Evolutionary conservation across 2,113 vertebrate species (phyloP), one percentile per base, ranked within the genome.

Genomic region (Psammodynastes pulverulentus): DNA sequence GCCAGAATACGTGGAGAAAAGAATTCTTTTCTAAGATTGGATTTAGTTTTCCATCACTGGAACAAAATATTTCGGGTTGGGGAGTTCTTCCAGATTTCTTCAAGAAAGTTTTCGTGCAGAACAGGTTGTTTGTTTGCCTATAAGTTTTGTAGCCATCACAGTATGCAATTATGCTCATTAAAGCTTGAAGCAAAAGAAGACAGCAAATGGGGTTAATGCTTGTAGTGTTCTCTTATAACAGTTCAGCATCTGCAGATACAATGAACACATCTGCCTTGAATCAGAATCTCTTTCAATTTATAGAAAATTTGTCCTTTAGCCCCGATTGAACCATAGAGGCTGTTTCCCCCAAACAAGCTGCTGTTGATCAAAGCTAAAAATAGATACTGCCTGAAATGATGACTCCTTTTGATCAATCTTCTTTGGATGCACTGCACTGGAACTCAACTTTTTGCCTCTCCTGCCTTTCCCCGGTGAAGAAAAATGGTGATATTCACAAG

Each of bases 401-500:
- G 54, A 58, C 3, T 45, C 56, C 1, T 79, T 43, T 79, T 43
- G 3, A 79, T 21, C 34, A 21, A 43, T 79, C 17, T 79, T 34
- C 7, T 79, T 79, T 43, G 6, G 19, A 79, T 79, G 34, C 72
- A 79, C 34, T 43, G 7, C 72, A 43, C 17, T 79, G 6, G 34
- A 43, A 79, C 34, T 79, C 72, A 43, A 23, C 3, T 79, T 79
- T 79, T 79, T 43, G 34, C 8, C 34, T 79, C 34, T 43, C 72
- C 72, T 79, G 34, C 67, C 34, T 79, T 79, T 79, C 67, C 67
- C n/a, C 21, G 17, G 17, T 39, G 34, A 39, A 79, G 15, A 79
- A 46, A 56, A 87, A 91, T 45, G 19, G 5, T 17, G 85, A 43
- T 39, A 13, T 34, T 92, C 94, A 94, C 91, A 86, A 96, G 89